A percentile compares a stretch with the other conserved stretches of the same genome.
phyloP scores from a whole-genome alignment of 2,113 vertebrate genomes.

The Elgaria multicarinata region DNA sequence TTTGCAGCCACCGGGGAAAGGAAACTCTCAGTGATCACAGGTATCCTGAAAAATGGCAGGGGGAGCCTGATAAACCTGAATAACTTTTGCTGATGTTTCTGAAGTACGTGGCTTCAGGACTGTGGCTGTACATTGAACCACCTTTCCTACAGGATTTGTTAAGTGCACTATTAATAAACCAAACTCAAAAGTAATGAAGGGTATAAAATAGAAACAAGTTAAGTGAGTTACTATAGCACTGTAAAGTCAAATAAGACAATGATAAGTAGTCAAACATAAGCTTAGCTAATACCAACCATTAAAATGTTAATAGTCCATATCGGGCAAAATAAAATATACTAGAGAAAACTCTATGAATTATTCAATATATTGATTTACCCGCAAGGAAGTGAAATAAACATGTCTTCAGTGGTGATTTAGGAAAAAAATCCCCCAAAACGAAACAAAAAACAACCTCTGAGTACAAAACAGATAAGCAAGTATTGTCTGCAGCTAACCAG shows the following conservation, averaged over 20 bases:
- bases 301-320: slow-evolving; percentile 37
- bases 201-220: not conserved
- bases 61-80: not conserved
- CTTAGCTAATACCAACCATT: slow-evolving; percentile 23
- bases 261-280: slow-evolving; percentile 14
- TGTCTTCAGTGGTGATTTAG: slow-evolving; percentile 38
- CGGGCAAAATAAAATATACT: slow-evolving; percentile 38
- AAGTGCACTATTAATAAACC: not conserved
- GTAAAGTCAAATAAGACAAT: slow-evolving; percentile 22
- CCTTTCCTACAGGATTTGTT: not conserved
- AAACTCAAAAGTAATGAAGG: slow-evolving; percentile 6
- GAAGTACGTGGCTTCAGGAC: not conserved
- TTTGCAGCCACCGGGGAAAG: not conserved
- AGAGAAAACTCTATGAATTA: slow-evolving; percentile 47
- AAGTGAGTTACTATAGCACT: slow-evolving; percentile 18
- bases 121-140: not conserved
- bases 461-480: not conserved
- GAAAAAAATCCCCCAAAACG: too few relatives aligned
- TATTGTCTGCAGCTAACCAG: not conserved
- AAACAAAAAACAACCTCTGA: not conserved
- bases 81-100: not conserved
- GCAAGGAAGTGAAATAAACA: slow-evolving; percentile 52
- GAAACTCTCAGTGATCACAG: not conserved
- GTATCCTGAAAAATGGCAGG: too few relatives aligned
- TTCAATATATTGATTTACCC: slow-evolving; percentile 57